Conservation (phyloP, 2,113 vertebrate genomes). For the Macrotis lagotis region DNA sequence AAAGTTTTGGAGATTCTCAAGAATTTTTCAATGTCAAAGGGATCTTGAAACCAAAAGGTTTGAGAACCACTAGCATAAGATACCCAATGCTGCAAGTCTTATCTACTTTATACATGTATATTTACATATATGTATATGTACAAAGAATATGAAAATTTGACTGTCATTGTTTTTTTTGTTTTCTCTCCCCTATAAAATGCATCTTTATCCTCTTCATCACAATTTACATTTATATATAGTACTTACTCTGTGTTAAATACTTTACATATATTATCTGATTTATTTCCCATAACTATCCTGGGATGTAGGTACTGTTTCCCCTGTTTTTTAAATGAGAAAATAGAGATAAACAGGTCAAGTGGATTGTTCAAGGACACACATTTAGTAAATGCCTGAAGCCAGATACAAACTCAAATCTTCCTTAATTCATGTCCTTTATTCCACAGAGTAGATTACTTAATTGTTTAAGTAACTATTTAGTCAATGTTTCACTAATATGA, state of each 20-base stretch:
- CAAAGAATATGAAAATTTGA: background rate
- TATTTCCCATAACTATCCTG: background rate
- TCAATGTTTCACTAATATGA: background rate
- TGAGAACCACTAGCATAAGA: background rate
- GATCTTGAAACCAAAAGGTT: background rate
- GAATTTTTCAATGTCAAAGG: background rate
- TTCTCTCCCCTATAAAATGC: background rate
- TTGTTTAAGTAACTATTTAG: background rate
- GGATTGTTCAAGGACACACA: too few species aligned
- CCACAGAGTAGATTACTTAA: background rate
- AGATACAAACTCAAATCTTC: too few species aligned
- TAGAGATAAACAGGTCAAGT: too few species aligned
- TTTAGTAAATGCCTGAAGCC: too few species aligned
- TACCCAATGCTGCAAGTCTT: background rate
- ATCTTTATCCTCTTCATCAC: background rate
- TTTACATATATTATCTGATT: background rate
- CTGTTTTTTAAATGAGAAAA: background rate
- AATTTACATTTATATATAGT: background rate
- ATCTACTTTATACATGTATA: too few species aligned
- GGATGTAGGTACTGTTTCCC: background rate
- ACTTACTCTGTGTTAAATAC: background rate
- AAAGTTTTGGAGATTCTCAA: background rate
- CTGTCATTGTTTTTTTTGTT: background rate
- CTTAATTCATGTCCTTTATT: background rate
- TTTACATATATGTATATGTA: too few species aligned